These are phyloP conservation scores for Chlamydotis undulata DNA, from an alignment of 2,113 vertebrate genomes.

Conservation along the genomic window DNA sequence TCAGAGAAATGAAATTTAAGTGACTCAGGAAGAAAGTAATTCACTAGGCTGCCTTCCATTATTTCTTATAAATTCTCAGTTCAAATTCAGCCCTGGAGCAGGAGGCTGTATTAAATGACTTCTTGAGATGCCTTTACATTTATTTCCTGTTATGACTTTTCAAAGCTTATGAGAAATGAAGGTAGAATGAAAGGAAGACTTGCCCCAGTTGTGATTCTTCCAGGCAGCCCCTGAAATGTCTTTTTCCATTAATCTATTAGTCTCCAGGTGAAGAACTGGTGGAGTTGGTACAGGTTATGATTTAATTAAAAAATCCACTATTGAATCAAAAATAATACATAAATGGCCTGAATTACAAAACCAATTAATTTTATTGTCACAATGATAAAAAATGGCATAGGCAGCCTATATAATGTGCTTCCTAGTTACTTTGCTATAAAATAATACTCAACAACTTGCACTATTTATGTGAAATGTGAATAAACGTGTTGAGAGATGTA, in stretches of 20 bases:
- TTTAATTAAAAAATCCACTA: not conserved
- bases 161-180: conserved; percentile 23
- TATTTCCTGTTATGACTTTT: conserved; percentile 57
- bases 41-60: conserved; percentile 17
- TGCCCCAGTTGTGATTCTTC: not conserved
- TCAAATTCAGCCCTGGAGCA: conserved; percentile 45
- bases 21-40: conserved; percentile 39
- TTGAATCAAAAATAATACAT: not conserved
- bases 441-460: not conserved
- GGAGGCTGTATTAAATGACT: conserved; percentile 33
- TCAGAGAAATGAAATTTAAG: conserved; percentile 19
- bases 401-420: not conserved
- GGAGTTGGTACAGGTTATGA: not conserved
- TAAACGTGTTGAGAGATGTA: not conserved
- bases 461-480: not conserved
- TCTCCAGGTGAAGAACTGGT: not conserved
- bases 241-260: not conserved
- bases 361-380: not conserved
- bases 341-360: not conserved
- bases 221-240: not conserved
- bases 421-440: not conserved
- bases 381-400: not conserved
- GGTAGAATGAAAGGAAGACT: not conserved
- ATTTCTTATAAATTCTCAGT: conserved; percentile 41
- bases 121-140: conserved; percentile 47